phyloP scores from a whole-genome alignment of 1,140 invertebrate genomes.

The Tetramorium alpestre region DNA sequence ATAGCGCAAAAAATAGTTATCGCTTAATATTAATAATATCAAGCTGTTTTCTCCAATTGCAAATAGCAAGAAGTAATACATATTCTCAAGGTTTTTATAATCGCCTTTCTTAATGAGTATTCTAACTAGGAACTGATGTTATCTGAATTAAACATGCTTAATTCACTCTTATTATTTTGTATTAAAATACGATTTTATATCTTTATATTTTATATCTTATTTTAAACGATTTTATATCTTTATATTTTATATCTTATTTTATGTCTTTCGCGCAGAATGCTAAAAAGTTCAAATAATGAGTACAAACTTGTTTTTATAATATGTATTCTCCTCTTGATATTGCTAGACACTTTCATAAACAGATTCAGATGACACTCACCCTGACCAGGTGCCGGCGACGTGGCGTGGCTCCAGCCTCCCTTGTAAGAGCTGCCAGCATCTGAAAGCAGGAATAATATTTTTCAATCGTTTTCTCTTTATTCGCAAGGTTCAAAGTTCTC shows the following conservation, averaged over 20 bases:
- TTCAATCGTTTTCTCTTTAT: background rate
- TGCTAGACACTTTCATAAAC: background rate
- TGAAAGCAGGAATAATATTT: conserved; percentile 72
- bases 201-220: no score
- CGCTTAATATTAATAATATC: background rate
- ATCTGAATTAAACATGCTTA: background rate
- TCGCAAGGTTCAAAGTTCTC: background rate
- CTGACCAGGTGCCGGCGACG: conserved; percentile 86
- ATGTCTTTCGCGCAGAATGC: background rate
- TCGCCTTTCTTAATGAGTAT: background rate
- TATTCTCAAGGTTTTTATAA: background rate
- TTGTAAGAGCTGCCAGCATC: conserved; percentile 89
- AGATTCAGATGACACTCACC: conserved; percentile 76
- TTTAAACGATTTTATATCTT: no score
- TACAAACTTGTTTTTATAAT: background rate
- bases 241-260: background rate
- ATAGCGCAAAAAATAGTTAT: background rate
- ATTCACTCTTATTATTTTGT: background rate
- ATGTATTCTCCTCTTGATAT: background rate
- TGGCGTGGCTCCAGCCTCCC: conserved; percentile 89
- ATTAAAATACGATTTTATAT: background rate
- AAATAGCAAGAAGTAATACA: background rate
- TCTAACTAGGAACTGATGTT: background rate
- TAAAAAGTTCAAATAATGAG: background rate
- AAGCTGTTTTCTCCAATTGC: conserved; percentile 11